Conservation (phyloP, 2,113 vertebrate species). For the Serinus canaria region DNA sequence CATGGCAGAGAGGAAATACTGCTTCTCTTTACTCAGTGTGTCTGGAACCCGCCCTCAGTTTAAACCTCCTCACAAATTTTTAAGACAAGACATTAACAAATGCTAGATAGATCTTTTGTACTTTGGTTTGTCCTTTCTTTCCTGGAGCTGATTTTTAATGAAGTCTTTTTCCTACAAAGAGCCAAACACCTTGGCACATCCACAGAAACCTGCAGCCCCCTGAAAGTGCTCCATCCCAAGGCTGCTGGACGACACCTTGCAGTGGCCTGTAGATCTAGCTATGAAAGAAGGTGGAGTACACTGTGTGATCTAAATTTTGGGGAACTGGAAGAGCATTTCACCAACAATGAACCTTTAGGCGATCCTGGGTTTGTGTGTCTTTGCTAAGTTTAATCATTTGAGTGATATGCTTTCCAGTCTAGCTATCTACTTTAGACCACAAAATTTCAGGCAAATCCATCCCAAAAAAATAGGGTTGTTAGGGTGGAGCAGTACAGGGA, state of each 20-base stretch:
- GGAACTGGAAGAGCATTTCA: neutral
- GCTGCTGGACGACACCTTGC: neutral
- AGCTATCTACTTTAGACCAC: neutral
- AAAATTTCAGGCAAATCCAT: neutral
- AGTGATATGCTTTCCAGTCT: neutral
- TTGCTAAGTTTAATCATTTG: neutral
- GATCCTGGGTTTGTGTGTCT: neutral
- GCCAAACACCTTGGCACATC: neutral
- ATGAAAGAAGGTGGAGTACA: neutral
- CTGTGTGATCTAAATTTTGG: neutral
- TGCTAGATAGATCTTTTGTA: neutral
- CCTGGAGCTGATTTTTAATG: neutral
- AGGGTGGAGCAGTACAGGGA: neutral
- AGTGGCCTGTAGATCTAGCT: neutral
- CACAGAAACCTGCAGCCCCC: neutral
- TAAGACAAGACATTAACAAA: slow-evolving; percentile 18
- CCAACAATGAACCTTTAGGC: neutral
- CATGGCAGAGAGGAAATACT: neutral
- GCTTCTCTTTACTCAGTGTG: neutral
- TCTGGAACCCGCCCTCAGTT: neutral
- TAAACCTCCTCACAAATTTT: neutral
- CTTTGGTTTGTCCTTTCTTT: neutral
- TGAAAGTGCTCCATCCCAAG: neutral
- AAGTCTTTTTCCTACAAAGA: neutral
- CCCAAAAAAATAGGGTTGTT: neutral